Conservation (phyloP, 1,140 invertebrate species). For the Lepidurus packardi region DNA sequence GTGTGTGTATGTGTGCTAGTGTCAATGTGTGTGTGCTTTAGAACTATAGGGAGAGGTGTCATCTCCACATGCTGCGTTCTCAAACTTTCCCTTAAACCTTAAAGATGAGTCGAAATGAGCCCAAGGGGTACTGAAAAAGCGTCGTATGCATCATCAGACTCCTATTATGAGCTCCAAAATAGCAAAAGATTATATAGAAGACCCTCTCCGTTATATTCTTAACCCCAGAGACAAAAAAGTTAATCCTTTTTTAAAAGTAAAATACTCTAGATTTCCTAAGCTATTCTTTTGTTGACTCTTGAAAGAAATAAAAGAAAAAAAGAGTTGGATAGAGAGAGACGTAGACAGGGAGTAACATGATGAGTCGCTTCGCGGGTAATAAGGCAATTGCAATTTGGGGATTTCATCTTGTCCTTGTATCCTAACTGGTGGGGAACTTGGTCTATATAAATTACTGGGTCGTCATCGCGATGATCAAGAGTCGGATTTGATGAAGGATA, state of each 20-base stretch:
- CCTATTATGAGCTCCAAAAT: neutral
- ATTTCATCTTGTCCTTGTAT: neutral
- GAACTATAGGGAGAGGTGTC: conserved; percentile 18
- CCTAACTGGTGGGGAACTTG: neutral
- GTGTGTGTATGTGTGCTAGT: neutral
- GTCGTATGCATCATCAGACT: conserved; percentile 14
- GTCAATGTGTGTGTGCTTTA: neutral
- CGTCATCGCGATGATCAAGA: neutral
- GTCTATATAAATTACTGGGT: neutral
- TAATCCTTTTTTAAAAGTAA: no score
- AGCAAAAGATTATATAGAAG: conserved; percentile 1
- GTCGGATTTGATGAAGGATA: neutral
- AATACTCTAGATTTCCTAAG: no score
- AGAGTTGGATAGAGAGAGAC: no score
- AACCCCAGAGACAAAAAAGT: neutral
- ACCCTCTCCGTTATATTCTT: neutral
- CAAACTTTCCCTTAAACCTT: conserved; percentile 13
- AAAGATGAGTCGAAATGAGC: conserved; percentile 13
- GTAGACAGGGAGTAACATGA: no score
- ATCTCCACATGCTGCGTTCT: conserved; percentile 18
- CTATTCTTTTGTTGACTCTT: no score
- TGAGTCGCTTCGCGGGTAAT: no score
- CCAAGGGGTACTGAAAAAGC: conserved; percentile 1
- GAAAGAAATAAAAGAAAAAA: no score
- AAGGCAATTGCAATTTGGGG: neutral